These are phyloP conservation scores for Cynopterus brachyotis DNA, from an alignment of 2,113 vertebrate species.

Conservation along the genomic window DNA sequence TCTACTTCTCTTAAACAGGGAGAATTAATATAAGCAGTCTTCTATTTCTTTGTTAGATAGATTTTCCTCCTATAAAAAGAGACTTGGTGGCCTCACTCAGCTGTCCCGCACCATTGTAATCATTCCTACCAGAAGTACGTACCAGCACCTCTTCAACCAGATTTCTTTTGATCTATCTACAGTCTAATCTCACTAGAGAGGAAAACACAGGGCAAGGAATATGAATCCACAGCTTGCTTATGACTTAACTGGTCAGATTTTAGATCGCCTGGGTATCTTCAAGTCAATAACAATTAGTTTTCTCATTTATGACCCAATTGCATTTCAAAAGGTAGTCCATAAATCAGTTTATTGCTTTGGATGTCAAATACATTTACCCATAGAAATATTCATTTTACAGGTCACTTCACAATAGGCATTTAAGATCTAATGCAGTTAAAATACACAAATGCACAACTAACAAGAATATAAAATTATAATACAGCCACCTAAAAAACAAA, in stretches of 20 bases:
- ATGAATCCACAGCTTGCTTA: not conserved
- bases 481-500: not conserved
- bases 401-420: not conserved
- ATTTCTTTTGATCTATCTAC: not conserved
- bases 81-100: not conserved
- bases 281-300: not conserved
- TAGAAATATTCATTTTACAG: constrained; percentile 7
- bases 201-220: not conserved
- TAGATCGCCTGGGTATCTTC: not conserved
- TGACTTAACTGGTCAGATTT: not conserved
- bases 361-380: not conserved
- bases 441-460: not conserved
- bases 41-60: not conserved
- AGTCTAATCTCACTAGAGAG: not conserved
- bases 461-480: constrained; percentile 7
- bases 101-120: not conserved
- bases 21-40: not conserved
- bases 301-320: not conserved
- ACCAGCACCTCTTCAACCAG: not conserved
- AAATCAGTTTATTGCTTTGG: not conserved
- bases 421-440: not conserved
- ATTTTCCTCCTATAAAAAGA: not conserved
- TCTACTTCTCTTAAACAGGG: constrained; percentile 18
- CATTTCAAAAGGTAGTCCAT: not conserved
- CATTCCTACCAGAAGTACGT: not conserved